phyloP scores from a whole-genome alignment of 1,140 invertebrate species.

The Heliconius melpomene region DNA sequence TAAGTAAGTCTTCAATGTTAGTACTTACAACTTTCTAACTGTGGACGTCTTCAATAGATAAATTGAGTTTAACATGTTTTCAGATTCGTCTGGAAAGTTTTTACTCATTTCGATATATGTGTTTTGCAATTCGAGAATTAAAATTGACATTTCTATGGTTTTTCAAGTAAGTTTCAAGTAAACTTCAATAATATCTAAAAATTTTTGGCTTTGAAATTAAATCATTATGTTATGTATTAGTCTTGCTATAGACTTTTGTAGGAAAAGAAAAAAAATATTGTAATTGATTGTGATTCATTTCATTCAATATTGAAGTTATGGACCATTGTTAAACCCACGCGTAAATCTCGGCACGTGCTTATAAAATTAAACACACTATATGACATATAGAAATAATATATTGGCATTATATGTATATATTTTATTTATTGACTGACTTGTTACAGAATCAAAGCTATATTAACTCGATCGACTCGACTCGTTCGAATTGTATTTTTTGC shows the following conservation, averaged over 20 bases:
- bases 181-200: too few species aligned
- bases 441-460: neutral
- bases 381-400: neutral
- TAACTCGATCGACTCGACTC: too few species aligned
- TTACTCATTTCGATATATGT: neutral
- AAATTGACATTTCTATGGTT: too few species aligned
- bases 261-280: neutral
- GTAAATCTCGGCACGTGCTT: neutral
- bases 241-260: too few species aligned
- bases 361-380: neutral
- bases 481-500: too few species aligned
- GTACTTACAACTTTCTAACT: neutral
- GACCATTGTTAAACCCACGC: conserved; percentile 5
- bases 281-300: conserved; percentile 14
- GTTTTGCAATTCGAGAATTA: too few species aligned
- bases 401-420: neutral
- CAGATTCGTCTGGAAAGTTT: conserved; percentile 23
- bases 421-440: neutral
- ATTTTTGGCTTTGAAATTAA: neutral
- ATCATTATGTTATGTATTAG: too few species aligned
- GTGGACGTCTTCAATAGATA: conserved; percentile 7
- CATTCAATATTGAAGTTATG: conserved; percentile 10
- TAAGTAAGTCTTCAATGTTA: neutral
- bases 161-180: too few species aligned
- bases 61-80: conserved; percentile 14